Base-by-base conservation (phyloP, 2,797 vertebrate genomes). In the Todus mexicanus region DNA sequence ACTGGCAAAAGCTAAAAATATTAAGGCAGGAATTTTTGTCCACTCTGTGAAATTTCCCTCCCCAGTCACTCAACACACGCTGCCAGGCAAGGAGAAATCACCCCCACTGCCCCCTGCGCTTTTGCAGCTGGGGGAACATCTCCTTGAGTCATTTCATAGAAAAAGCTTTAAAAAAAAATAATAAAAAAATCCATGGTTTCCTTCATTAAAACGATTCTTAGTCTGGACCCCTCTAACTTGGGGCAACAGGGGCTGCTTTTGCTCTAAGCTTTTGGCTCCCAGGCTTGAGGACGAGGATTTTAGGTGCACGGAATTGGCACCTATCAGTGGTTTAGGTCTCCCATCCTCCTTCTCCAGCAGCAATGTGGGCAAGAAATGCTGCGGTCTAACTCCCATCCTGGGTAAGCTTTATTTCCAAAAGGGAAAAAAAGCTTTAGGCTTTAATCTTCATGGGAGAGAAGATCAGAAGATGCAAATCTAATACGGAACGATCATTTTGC, bases 401-500 rank as follows among this genome's bases (percentile, higher is more conserved):
- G 31, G 4, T 19, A 9, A 56, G 6, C 23, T 80, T 29, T 15
- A 57, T 40, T 75, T 48, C 26, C 13, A 27, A 40, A 74, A 68
- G 8, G 20, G 20, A 54, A 54, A 47, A 47, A 47, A 47, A 47
- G 35, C 7, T 27, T 70, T 18, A n/a, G 14, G 19, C 16, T 61
- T 86, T 65, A 15, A 57, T 40, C 16, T 69, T 22, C 22, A 26
- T 2, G 7, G 27, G n/a, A 53, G 35, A 47, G n/a, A 75, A 87
- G n/a, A 73, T n/a, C 21, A 12, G 31, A 50, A 84, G 15, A 54
- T 38, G 53, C 12, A 51, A 71, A 61, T 63, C 8, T 59, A 68
- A 71, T 25, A 63, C 3, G 0, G 12, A 56, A 31, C 9, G 8
- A 79, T 63, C 4, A 6, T 43, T 82, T 71, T 0, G 2, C 18